Conservation (phyloP, 2,113 vertebrate genomes). For the Poecile atricapillus region DNA sequence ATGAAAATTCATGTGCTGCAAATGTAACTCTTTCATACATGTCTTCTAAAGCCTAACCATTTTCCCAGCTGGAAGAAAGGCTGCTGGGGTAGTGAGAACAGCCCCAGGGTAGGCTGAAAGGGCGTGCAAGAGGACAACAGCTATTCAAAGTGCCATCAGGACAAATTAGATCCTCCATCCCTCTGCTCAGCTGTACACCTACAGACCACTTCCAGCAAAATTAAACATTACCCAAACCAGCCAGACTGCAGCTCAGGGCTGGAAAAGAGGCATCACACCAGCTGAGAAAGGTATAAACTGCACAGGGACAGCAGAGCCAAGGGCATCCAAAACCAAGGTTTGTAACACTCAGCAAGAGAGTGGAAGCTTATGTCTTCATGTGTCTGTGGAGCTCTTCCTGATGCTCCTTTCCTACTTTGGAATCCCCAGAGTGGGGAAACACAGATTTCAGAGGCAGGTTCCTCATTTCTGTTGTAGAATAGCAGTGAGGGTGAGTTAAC, state of each 20-base stretch:
- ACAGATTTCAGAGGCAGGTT: neutral
- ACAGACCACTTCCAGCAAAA: neutral
- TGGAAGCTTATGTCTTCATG: neutral
- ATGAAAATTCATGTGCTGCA: neutral
- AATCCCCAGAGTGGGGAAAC: neutral
- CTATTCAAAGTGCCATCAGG: neutral
- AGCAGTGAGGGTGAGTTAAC: neutral
- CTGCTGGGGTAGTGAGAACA: neutral
- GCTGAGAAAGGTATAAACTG: neutral
- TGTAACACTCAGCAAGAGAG: neutral
- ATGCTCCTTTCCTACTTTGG: neutral
- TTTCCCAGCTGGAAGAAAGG: neutral
- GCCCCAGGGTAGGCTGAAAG: neutral
- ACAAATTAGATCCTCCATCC: neutral
- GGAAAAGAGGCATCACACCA: neutral
- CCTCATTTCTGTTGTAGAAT: neutral
- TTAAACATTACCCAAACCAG: neutral
- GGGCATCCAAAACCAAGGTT: neutral
- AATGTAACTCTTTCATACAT: neutral
- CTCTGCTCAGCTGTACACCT: neutral
- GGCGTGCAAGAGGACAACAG: neutral
- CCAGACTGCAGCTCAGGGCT: neutral
- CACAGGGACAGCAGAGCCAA: rapidly evolving
- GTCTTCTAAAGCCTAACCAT: neutral
- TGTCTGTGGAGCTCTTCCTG: neutral